Conservation (phyloP, 2,888 invertebrate species). For the Cyclophora albipunctata region DNA sequence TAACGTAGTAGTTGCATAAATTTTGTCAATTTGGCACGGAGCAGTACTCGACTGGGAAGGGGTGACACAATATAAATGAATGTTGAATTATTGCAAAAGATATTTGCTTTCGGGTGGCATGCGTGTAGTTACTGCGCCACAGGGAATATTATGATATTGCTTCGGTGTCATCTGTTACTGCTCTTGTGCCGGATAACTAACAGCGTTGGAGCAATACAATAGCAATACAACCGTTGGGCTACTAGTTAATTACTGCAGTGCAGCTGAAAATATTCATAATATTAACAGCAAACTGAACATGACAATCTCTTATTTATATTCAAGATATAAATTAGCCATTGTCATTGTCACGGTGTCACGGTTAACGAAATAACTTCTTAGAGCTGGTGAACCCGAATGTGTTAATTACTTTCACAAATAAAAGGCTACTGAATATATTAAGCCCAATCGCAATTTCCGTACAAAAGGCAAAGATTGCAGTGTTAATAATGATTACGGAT, state of each 20-base stretch:
- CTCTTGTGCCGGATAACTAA: not conserved
- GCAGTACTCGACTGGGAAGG: conserved; percentile 18
- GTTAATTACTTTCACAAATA: too few species aligned
- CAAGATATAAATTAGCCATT: too few species aligned
- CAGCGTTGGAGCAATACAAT: too few species aligned
- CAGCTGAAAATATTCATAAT: too few species aligned
- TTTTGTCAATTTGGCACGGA: conserved; percentile 68
- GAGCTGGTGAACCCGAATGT: too few species aligned
- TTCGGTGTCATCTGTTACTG: conserved; percentile 7
- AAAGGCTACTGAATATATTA: too few species aligned
- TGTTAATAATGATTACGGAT: conserved; percentile 13
- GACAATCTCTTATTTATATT: too few species aligned
- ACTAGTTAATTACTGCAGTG: too few species aligned
- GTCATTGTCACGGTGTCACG: too few species aligned
- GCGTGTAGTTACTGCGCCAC: not conserved
- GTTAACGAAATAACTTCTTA: too few species aligned
- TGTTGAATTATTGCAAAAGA: conserved; percentile 24
- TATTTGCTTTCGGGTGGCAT: conserved; percentile 14
- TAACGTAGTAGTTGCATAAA: conserved; percentile 58
- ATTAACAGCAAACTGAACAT: too few species aligned
- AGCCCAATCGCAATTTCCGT: not conserved
- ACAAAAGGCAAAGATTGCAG: not conserved
- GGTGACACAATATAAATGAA: conserved; percentile 15
- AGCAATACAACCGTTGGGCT: too few species aligned
- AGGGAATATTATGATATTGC: conserved; percentile 6